Conservation (phyloP, 2,888 invertebrate species). For the Lochmaea crataegi region DNA sequence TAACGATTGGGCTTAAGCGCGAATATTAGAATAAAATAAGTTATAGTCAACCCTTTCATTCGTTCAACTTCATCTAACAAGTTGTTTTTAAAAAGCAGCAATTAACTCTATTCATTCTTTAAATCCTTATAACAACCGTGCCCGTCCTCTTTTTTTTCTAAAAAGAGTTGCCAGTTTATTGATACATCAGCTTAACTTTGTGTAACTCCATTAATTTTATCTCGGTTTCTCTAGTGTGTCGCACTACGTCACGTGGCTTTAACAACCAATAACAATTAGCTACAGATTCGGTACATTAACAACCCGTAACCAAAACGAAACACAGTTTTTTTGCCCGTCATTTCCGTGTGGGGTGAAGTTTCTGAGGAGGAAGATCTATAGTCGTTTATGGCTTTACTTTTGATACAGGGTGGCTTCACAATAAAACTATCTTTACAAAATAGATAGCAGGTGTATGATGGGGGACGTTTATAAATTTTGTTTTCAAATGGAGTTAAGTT, state of each 20-base stretch:
- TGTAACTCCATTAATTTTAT: constrained; percentile 53
- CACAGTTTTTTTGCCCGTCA: constrained; percentile 58
- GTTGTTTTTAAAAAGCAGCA: no score
- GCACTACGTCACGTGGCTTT: constrained; percentile 62
- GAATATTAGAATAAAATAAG: no score
- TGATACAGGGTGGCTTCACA: constrained; percentile 26
- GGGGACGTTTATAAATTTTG: no score
- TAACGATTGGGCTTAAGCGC: no score
- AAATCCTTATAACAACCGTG: no score
- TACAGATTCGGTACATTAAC: constrained; percentile 65
- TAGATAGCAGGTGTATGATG: background rate
- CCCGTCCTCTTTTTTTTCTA: background rate
- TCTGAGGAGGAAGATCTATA: constrained; percentile 35
- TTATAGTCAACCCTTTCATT: no score
- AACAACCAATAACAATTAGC: constrained; percentile 65
- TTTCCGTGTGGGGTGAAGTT: constrained; percentile 47
- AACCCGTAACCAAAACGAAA: constrained; percentile 60
- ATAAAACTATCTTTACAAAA: background rate
- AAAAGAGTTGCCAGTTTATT: constrained; percentile 14
- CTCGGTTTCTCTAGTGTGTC: constrained; percentile 54
- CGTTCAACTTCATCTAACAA: no score
- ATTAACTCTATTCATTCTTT: no score
- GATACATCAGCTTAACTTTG: constrained; percentile 27
- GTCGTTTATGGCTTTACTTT: constrained; percentile 23
- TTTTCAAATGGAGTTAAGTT: no score